Base-by-base conservation (phyloP, 2,797 vertebrate species). In the Enteromius fasciolatus region DNA sequence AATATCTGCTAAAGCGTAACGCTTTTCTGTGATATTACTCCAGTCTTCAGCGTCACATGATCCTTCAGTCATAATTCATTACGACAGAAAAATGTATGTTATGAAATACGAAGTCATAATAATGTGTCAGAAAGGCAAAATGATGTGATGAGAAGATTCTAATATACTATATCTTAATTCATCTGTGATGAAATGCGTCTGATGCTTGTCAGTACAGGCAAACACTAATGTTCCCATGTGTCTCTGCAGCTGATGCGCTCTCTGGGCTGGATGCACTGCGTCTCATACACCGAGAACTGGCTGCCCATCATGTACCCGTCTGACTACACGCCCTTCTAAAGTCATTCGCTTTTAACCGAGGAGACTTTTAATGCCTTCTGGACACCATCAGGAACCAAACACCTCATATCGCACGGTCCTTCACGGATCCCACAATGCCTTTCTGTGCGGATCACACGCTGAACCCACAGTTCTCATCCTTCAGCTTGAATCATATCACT, bases 261-360 rank as follows among this genome's bases (percentile, higher is more conserved):
- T 85, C 96, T 99, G 72, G 94, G 94, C 92, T 99, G 98, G 98
- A 96, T 90, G 46, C 98, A 99, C 68, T 97, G 96, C 89, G 95
- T 95, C 69, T 92, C 94, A 91, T 98, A 97, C 90, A 96, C 96
- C 66, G 97, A 99, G 90, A 99, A 97, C 86, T 99, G 96, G 97
- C 96, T 99, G 68, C 97, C 97, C 48, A 94, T 99, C 91, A 97
- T 99, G 97, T 99, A 96, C 91, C 97, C 98, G 23, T 90, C 94
- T 52, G 98, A 99, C 87, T 99, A 95, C 87, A 96, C 95, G n/a
- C 96, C 96, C 20, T 99, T 99, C 92, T 99, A 96, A 92, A 63
- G 59, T 17, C 5, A 14, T 28, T 15, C 63, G 31, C 52, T 78
- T 84, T 63, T 69, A 83, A 52, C 79, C 2, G 59, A 75, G 46